Percentiles rank a stretch among this genome's conserved stretches.
Conservation (phyloP, 2,797 vertebrate genomes). For the Poeciliopsis infans region DNA sequence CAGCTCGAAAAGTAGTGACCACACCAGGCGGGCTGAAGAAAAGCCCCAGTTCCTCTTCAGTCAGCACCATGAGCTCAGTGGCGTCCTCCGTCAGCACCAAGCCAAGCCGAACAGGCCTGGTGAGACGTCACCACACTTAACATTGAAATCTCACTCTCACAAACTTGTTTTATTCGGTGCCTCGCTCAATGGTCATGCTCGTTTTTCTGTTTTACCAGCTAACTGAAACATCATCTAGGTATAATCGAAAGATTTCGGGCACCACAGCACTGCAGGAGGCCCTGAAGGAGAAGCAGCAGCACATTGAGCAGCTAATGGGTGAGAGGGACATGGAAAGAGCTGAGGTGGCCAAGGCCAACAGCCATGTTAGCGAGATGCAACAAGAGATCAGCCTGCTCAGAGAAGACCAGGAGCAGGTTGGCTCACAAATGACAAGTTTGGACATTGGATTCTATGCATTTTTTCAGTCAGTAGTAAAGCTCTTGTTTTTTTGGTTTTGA, state of each 20-base stretch:
- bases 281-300: slow-evolving; percentile 98
- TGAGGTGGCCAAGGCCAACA: slow-evolving; percentile 96
- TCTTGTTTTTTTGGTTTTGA: slow-evolving; percentile 65
- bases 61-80: slow-evolving; percentile 97
- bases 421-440: slow-evolving; percentile 3
- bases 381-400: slow-evolving; percentile 90
- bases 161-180: not conserved
- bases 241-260: slow-evolving; percentile 96
- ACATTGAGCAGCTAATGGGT: slow-evolving; percentile 97
- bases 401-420: slow-evolving; percentile 94
- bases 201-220: slow-evolving; percentile 80
- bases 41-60: slow-evolving; percentile 94
- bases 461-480: not conserved
- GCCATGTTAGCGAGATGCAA: slow-evolving; percentile 94
- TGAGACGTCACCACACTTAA: slow-evolving; percentile 73
- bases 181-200: slow-evolving; percentile 9
- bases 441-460: not conserved
- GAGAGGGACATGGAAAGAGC: slow-evolving; percentile 96
- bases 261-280: slow-evolving; percentile 98
- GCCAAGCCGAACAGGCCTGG: slow-evolving; percentile 97
- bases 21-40: slow-evolving; percentile 88
- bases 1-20: slow-evolving; percentile 84
- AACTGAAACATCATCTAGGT: slow-evolving; percentile 97
- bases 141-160: not conserved
- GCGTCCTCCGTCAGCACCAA: slow-evolving; percentile 95